A percentile compares a stretch with the other conserved stretches of the same genome.
These are phyloP conservation scores for Ypsolopha sequella DNA, from an alignment of 2,888 invertebrate genomes.

Conservation along the genomic window DNA sequence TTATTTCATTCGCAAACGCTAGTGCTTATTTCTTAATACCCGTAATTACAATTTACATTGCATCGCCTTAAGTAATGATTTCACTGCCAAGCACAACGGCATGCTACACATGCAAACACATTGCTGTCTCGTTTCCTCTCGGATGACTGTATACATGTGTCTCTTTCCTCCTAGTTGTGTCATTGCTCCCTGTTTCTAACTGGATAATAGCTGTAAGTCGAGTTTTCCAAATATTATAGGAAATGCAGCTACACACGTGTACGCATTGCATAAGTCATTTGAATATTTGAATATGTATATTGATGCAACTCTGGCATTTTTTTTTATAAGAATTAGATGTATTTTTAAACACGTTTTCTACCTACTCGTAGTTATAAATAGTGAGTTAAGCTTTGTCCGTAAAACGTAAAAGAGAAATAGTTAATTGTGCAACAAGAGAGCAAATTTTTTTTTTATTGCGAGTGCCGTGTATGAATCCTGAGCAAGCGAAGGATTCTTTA, in stretches of 20 bases:
- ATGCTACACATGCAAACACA: slow-evolving; percentile 26
- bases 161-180: not conserved
- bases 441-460: no score
- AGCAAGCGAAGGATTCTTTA: no score
- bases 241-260: not conserved
- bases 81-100: slow-evolving; percentile 1
- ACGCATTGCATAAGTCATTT: not conserved
- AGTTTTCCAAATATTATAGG: slow-evolving; percentile 4
- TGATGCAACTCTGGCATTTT: no score
- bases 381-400: no score
- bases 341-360: no score
- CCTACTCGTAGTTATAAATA: no score
- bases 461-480: no score
- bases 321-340: no score
- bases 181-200: slow-evolving; percentile 1
- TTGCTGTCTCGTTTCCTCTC: slow-evolving; percentile 19
- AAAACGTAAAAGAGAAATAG: no score
- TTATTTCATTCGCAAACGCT: not conserved
- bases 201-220: not conserved
- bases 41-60: not conserved
- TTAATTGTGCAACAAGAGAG: no score
- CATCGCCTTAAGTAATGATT: not conserved
- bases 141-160: slow-evolving; percentile 9
- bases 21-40: not conserved
- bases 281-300: no score